Evolutionary conservation across 2,797 vertebrate species (phyloP).

Genomic region (Sciurus carolinensis): DNA sequence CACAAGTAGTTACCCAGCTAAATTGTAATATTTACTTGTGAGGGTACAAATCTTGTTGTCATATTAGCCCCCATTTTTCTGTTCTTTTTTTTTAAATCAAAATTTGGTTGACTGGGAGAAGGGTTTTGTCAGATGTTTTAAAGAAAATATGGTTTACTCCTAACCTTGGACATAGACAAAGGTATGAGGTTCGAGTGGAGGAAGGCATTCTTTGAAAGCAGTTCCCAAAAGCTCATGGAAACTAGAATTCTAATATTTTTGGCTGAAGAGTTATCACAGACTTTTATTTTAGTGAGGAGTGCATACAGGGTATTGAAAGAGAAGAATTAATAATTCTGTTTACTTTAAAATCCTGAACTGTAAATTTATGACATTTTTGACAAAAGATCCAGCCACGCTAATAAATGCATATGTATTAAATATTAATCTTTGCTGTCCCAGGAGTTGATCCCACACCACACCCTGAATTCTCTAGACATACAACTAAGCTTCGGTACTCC

Average conservation of each 20-base stretch:
- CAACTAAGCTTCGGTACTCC: not conserved
- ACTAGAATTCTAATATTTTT: slow-evolving; percentile 82
- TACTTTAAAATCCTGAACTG: slow-evolving; percentile 63
- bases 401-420: slow-evolving; percentile 55
- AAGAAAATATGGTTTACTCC: slow-evolving; percentile 82
- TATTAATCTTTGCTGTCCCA: slow-evolving; percentile 33
- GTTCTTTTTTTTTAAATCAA: slow-evolving; percentile 70
- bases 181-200: not conserved
- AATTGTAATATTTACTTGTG: slow-evolving; percentile 86
- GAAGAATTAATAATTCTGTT: slow-evolving; percentile 60
- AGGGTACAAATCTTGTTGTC: slow-evolving; percentile 88
- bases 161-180: slow-evolving; percentile 67
- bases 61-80: slow-evolving; percentile 59
- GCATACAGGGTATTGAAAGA: not conserved
- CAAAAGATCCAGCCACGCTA: slow-evolving; percentile 50
- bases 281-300: slow-evolving; percentile 27
- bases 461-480: slow-evolving; percentile 54
- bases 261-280: slow-evolving; percentile 77
- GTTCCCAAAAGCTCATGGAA: slow-evolving; percentile 83
- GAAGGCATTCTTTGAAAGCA: slow-evolving; percentile 83
- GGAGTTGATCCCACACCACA: not conserved
- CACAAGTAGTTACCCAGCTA: slow-evolving; percentile 87
- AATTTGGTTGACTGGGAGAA: slow-evolving; percentile 54
- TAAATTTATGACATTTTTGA: slow-evolving; percentile 63
- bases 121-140: slow-evolving; percentile 74